Evolutionary conservation across 2,113 vertebrate genomes (phyloP).

Genomic region (Ceuthmochares aereus): DNA sequence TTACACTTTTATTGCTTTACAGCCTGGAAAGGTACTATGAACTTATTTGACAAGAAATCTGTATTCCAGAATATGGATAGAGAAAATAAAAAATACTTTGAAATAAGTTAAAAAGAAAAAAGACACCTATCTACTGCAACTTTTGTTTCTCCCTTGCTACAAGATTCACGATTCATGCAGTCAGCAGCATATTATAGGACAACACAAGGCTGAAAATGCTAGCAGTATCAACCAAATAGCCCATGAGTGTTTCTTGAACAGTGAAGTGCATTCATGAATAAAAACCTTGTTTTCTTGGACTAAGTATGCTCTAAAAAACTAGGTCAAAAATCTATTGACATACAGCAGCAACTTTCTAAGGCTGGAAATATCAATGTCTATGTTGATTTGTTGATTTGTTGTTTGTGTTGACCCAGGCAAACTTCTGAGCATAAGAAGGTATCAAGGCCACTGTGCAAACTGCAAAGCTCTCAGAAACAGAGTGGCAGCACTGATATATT

Average conservation of each 20-base stretch:
- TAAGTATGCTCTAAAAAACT: conserved; percentile 66
- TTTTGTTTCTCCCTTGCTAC: not conserved
- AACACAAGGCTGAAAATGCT: conserved; percentile 46
- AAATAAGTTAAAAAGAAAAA: not conserved
- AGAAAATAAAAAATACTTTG: not conserved
- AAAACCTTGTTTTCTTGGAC: conserved; percentile 45
- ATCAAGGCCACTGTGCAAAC: not conserved
- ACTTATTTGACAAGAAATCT: not conserved
- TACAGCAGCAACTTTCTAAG: conserved; percentile 53
- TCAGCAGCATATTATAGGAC: conserved; percentile 4
- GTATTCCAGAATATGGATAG: not conserved
- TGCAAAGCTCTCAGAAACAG: conserved; percentile 25
- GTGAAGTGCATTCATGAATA: conserved; percentile 56
- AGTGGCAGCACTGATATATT: not conserved
- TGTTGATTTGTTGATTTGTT: too few species aligned
- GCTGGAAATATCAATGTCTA: conserved; percentile 65
- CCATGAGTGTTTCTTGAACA: conserved; percentile 47
- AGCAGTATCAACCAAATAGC: conserved; percentile 42
- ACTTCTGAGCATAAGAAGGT: not conserved
- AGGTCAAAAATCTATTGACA: conserved; percentile 63
- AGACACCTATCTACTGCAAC: not conserved
- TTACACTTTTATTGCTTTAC: not conserved
- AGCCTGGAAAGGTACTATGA: not conserved
- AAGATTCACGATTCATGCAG: not conserved
- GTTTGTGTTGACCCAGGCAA: conserved; percentile 39